These are phyloP conservation scores for Uloborus diversus DNA, from an alignment of 1,140 invertebrate genomes.

Conservation along the genomic window DNA sequence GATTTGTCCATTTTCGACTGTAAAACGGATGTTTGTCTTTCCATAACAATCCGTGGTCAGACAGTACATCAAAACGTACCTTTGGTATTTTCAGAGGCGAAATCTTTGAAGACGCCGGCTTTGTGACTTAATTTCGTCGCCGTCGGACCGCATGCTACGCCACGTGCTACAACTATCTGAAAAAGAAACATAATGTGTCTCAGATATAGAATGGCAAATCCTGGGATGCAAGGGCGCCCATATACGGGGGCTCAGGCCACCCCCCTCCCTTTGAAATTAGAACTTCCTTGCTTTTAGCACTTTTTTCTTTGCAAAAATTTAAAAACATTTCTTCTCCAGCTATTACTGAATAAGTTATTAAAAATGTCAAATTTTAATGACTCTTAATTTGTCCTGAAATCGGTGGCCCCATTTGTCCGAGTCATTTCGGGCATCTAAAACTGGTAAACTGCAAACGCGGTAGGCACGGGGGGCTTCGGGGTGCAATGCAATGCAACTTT, in stretches of 20 bases:
- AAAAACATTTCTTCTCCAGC: background rate
- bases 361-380: too few relatives aligned
- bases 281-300: too few relatives aligned
- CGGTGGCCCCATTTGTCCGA: too few relatives aligned
- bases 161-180: background rate
- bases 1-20: background rate
- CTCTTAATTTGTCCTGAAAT: too few relatives aligned
- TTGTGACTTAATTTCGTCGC: slow-evolving; percentile 34
- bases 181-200: background rate
- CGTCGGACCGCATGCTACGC: background rate
- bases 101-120: slow-evolving; percentile 38
- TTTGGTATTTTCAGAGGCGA: slow-evolving; percentile 45
- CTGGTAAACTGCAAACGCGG: too few relatives aligned
- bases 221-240: too few relatives aligned
- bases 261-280: background rate
- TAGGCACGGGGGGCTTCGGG: too few relatives aligned
- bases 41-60: background rate
- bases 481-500: too few relatives aligned
- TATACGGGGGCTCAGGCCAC: too few relatives aligned
- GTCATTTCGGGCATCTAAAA: too few relatives aligned
- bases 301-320: background rate
- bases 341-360: background rate
- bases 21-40: background rate
- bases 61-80: background rate
- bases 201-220: background rate